Evolutionary conservation across 2,888 invertebrate species (phyloP), one percentile per base, ranked within the genome.

Genomic region (Diachrysia chrysitis): DNA sequence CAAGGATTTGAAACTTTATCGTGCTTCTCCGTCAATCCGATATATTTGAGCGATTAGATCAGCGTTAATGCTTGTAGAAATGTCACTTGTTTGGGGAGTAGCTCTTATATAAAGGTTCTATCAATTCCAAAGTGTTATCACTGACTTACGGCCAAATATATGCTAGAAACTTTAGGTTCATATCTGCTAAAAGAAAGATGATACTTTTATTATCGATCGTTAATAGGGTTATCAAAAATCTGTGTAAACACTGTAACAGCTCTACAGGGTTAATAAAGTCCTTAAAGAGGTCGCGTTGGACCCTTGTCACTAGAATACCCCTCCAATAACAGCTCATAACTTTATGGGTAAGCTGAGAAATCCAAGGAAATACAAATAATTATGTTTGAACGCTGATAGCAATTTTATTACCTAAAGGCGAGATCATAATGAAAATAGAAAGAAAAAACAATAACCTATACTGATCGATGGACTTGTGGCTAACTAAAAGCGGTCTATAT

Each of bases 321-420:
- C 19, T 21, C 3, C 12, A 19, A 51, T 19, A 51, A 51, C 19
- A 19, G 48, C 19, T 19, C 21, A 51, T 51, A 21, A 10, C 48
- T 19, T 17, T 10, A 17, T 10, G 48, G 19, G 19, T 48, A 21
- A 51, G 21, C 19, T 21, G 21, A 46, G 17, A 51, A 21, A 21
- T 51, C 48, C 48, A 51, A 53, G 60, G 25, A 17, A 17, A 61
- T 25, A n/a, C 48, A 21, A 51, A 14, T 51, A 51, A 51, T 42
- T n/a, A 42, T 51, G 21, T 51, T 19, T 12, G 12, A 21, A 19
- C 48, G 12, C 48, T 51, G 21, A 21, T 21, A 51, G 23, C 25
- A 42, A 25, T 25, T 61, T 61, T 54, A 61, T 25, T 37, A 53
- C n/a, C 17, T 54, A 54, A 60, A 25, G 61, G 61, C 23, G n/a